Conservation (phyloP, 2,888 invertebrate genomes). For the Sisyra nigra region DNA sequence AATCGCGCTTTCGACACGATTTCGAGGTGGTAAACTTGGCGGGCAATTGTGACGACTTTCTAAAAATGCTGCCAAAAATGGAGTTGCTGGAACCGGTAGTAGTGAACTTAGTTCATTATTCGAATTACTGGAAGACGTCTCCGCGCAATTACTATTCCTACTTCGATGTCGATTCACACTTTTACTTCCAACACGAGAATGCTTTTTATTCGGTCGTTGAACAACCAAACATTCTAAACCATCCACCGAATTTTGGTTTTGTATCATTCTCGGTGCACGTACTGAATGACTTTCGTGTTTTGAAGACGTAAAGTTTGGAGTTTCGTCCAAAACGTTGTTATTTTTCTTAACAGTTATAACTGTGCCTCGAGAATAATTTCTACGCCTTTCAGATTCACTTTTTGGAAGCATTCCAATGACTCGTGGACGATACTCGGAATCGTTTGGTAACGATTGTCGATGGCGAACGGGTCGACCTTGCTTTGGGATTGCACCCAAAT, state of each 20-base stretch:
- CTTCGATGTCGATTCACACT: conserved; percentile 13
- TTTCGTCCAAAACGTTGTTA: background rate
- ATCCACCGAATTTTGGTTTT: conserved; percentile 14
- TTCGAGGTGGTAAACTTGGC: conserved; percentile 4
- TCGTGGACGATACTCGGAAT: conserved; percentile 25
- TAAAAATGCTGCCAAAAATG: conserved; percentile 43
- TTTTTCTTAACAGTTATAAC: background rate
- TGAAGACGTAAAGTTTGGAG: background rate
- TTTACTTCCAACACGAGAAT: conserved; percentile 4
- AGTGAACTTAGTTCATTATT: conserved; percentile 48
- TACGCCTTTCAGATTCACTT: conserved; percentile 22
- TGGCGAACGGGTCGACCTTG: conserved; percentile 23
- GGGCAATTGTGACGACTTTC: conserved; percentile 38
- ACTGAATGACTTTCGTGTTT: background rate
- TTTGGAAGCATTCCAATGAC: conserved; percentile 17
- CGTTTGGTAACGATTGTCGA: conserved; percentile 9
- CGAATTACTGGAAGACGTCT: conserved; percentile 39
- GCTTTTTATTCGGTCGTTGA: background rate
- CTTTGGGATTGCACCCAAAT: conserved; percentile 57
- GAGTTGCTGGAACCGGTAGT: conserved; percentile 41
- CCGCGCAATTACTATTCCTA: conserved; percentile 30
- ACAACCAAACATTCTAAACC: conserved; percentile 20
- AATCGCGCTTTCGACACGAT: conserved; percentile 16
- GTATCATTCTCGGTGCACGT: background rate
- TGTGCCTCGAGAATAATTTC: conserved; percentile 1